Base-by-base conservation (phyloP, 2,888 invertebrate genomes). In the Cremastobaeus sp. region DNA sequence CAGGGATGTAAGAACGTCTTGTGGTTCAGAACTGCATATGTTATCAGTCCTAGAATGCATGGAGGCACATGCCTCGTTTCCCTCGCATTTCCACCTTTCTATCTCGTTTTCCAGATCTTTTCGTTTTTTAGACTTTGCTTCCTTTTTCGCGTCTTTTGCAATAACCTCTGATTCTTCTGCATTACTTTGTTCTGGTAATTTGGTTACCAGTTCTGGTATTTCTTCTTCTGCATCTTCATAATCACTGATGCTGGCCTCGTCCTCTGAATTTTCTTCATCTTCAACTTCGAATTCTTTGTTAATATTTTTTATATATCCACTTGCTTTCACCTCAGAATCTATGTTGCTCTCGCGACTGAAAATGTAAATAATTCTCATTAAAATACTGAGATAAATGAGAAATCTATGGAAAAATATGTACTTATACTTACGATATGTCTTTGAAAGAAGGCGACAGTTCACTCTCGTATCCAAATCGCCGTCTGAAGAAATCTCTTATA, bases 321-420 rank as follows among this genome's bases (percentile, higher is more conserved):
- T 96, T 78, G 98, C 98, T 15, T 93, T 92, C 1, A 98, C 91
- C 88, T 97, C 97, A 1, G 94, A 91, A 88, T 99, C 99, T 55
- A 99, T 88, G 77, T 91, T 91, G 85, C 94, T 95, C 77, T 94
- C 93, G 12, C 96, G 90, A 83, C 94, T 93, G 55, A 91, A 86
- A 84, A 14, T 12, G 14, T 43, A 25, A 25, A 43, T n/a, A 39
- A 50, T 8, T 50, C 11, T 32, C 11, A 9, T 5, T 32, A 3
- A 5, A 32, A n/a, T 3, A 6, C 11, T 32, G 3, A 32, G 3
- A 32, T 32, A 9, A 32, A 3, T 32, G 32, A 25, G 8, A n/a
- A 41, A 41, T 34, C 14, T 37, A 8, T 17, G 3, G 17, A 37
- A 37, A 8, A 21, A 45, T 8, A 28, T 12, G 12, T 45, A 12